Conservation (phyloP, 2,888 invertebrate species). For the Cyaniris semiargus region DNA sequence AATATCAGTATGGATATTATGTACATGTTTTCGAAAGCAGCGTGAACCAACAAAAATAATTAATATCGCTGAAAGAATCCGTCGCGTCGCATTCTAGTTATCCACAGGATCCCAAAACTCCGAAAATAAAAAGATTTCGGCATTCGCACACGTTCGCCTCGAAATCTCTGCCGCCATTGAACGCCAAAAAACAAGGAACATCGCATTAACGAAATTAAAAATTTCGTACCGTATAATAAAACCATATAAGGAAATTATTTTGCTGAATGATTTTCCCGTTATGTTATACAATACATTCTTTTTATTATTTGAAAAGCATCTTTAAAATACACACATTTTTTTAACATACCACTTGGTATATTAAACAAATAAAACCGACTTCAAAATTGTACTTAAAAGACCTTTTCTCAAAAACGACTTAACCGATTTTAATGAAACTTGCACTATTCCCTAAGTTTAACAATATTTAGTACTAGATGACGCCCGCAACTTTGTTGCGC, state of each 20-base stretch:
- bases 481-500: no score
- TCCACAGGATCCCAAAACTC: neutral
- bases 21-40: neutral
- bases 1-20: no score
- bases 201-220: slow-evolving; percentile 28
- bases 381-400: no score
- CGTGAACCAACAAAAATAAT: slow-evolving; percentile 22
- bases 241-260: neutral
- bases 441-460: no score
- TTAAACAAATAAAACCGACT: no score
- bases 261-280: neutral
- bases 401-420: no score
- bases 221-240: neutral
- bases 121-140: slow-evolving; percentile 1
- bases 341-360: no score
- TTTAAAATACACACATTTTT: no score
- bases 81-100: neutral
- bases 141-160: slow-evolving; percentile 2
- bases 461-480: no score
- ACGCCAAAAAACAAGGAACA: slow-evolving; percentile 10
- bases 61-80: neutral
- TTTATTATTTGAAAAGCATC: neutral
- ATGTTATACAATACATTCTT: neutral
- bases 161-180: slow-evolving; percentile 13
- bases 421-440: no score